Percentiles rank a stretch among this genome's conserved stretches.
Conservation (phyloP, 2,797 vertebrate species). For the Lithobates pipiens region DNA sequence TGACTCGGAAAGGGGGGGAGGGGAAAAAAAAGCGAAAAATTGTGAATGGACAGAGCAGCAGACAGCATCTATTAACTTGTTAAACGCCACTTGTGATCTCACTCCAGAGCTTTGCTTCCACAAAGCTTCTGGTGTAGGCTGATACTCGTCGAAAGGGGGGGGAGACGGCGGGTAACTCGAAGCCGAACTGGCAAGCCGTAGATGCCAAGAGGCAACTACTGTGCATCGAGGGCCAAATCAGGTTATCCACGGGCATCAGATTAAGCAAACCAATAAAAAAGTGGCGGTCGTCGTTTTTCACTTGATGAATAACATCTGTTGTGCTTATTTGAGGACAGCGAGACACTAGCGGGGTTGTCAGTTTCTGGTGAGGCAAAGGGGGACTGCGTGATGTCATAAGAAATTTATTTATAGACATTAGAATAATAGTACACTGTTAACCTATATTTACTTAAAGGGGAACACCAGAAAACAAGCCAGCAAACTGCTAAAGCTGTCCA, state of each 20-base stretch:
- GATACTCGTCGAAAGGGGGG: not conserved
- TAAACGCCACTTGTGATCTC: conserved; percentile 42
- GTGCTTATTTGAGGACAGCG: conserved; percentile 36
- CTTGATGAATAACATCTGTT: conserved; percentile 47
- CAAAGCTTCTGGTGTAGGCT: not conserved
- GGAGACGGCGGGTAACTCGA: rapidly evolving
- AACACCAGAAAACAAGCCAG: too few relatives aligned
- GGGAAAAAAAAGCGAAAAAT: conserved; percentile 10
- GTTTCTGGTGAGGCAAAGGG: not conserved
- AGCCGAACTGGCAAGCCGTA: conserved; percentile 15
- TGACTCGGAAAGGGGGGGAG: conserved; percentile 37
- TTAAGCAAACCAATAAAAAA: conserved; percentile 32
- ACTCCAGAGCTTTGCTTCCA: conserved; percentile 6
- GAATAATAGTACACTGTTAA: not conserved
- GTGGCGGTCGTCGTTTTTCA: conserved; percentile 30
- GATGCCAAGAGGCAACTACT: conserved; percentile 11
- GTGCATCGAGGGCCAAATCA: conserved; percentile 26
- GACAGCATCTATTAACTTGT: conserved; percentile 41
- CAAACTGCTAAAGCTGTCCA: too few relatives aligned
- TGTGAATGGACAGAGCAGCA: conserved; percentile 51
- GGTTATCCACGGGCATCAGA: conserved; percentile 44
- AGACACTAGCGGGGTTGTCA: conserved; percentile 23
- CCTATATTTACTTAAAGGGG: not conserved
- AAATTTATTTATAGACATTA: conserved; percentile 35
- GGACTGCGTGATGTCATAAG: conserved; percentile 17